A percentile compares a stretch with the other conserved stretches of the same genome.
Conservation (phyloP, 2,888 invertebrate genomes). For the Platycheirus rosarum region DNA sequence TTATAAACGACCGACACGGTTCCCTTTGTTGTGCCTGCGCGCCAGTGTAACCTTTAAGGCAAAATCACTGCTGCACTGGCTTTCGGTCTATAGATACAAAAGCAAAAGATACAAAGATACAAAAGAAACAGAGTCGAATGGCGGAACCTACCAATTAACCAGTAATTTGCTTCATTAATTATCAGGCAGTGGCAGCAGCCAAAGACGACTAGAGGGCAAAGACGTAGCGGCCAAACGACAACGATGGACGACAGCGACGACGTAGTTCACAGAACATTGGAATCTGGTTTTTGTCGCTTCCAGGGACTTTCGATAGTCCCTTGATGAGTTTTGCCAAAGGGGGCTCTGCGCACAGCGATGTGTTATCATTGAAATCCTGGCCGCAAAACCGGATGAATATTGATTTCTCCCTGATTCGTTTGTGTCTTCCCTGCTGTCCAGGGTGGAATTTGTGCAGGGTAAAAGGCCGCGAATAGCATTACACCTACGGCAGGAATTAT, state of each 20-base stretch:
- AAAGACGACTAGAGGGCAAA: conserved; percentile 15
- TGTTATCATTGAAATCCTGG: conserved; percentile 51
- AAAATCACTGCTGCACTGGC: conserved; percentile 51
- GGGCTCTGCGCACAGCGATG: conserved; percentile 9
- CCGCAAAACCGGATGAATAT: conserved; percentile 67
- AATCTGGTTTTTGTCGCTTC: conserved; percentile 45
- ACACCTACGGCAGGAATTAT: no score
- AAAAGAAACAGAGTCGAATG: conserved; percentile 64
- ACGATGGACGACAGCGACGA: conserved; percentile 3
- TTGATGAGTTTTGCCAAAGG: conserved; percentile 52
- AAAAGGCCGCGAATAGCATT: not conserved
- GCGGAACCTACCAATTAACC: conserved; percentile 74
- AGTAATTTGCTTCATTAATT: conserved; percentile 74
- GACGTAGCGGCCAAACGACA: conserved; percentile 9
- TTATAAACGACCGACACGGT: conserved; percentile 70
- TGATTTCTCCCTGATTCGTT: conserved; percentile 58
- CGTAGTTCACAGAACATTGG: conserved; percentile 20
- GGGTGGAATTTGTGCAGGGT: not conserved
- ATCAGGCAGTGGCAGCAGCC: conserved; percentile 47
- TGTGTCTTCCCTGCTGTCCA: not conserved
- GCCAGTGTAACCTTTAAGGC: conserved; percentile 69
- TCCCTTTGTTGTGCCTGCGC: conserved; percentile 68
- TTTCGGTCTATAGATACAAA: conserved; percentile 20
- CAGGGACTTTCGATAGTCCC: conserved; percentile 39
- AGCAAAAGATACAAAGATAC: conserved; percentile 56